Conservation (phyloP, 2,888 invertebrate genomes). For the Drosophila niveifrons region DNA sequence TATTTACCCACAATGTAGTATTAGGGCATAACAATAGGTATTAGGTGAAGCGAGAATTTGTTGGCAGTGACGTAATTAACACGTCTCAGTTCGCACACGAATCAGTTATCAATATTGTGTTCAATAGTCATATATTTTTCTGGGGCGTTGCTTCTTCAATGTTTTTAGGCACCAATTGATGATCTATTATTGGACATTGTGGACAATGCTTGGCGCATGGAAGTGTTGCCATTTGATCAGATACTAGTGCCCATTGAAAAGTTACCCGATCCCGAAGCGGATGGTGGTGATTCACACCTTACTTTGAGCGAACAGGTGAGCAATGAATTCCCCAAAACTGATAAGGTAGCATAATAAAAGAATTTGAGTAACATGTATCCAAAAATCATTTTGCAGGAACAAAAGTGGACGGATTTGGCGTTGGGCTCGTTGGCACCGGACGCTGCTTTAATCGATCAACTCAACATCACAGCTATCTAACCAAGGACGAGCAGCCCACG, state of each 20-base stretch:
- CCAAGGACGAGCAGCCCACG: conserved; percentile 50
- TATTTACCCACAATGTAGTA: conserved; percentile 42
- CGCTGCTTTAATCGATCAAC: conserved; percentile 83
- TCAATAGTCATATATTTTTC: not conserved
- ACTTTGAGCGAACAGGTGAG: conserved; percentile 95
- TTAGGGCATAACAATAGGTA: conserved; percentile 33
- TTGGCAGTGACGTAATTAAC: conserved; percentile 60
- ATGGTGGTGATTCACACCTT: conserved; percentile 95
- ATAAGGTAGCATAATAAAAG: not conserved
- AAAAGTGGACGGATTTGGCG: conserved; percentile 88
- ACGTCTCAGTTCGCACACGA: conserved; percentile 6
- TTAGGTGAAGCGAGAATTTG: conserved; percentile 9
- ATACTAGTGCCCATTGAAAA: conserved; percentile 94
- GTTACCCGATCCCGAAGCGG: conserved; percentile 96
- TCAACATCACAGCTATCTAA: conserved; percentile 84
- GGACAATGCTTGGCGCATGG: conserved; percentile 95
- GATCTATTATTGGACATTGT: conserved; percentile 85
- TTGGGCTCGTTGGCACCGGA: conserved; percentile 86
- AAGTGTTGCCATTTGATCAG: conserved; percentile 93
- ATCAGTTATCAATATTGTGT: not conserved
- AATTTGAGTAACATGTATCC: not conserved
- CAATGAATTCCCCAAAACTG: conserved; percentile 84
- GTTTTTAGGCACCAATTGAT: conserved; percentile 81
- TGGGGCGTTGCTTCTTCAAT: conserved; percentile 52
- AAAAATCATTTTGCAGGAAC: conserved; percentile 86